Evolutionary conservation across 2,797 vertebrate genomes (phyloP).

Genomic region (Microcaecilia unicolor): DNA sequence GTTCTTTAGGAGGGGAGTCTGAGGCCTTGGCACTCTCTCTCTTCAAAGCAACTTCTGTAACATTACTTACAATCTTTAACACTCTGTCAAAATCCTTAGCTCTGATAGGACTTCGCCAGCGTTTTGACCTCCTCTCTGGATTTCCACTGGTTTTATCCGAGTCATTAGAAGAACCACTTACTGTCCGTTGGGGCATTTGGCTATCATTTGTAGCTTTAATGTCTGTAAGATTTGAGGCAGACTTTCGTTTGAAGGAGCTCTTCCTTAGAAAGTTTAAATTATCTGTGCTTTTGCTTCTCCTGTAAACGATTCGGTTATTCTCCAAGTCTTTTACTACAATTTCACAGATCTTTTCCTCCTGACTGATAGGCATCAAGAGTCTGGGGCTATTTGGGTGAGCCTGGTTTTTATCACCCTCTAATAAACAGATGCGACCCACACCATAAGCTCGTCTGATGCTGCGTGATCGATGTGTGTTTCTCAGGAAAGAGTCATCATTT

Average conservation of each 20-base stretch:
- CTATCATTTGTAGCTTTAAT: constrained; percentile 30
- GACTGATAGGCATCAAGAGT: constrained; percentile 1
- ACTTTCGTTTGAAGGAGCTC: constrained; percentile 74
- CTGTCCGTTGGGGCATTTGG: constrained; percentile 49
- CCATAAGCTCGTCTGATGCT: constrained; percentile 86
- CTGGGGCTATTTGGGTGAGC: constrained; percentile 12
- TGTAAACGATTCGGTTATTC: constrained; percentile 49
- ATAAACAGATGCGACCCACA: constrained; percentile 73
- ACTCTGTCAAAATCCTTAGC: constrained; percentile 68
- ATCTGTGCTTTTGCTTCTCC: constrained; percentile 84
- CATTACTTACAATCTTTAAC: constrained; percentile 73
- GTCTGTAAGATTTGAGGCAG: constrained; percentile 51
- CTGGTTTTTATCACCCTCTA: constrained; percentile 44
- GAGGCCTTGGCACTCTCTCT: constrained; percentile 30
- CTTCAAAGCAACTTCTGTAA: constrained; percentile 65
- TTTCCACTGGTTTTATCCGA: constrained; percentile 25
- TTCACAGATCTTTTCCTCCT: constrained; percentile 36
- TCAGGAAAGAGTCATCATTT: constrained; percentile 56
- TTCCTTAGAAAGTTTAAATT: constrained; percentile 72
- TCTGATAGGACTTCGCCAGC: constrained; percentile 57
- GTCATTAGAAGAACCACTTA: constrained; percentile 56
- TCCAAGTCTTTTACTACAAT: constrained; percentile 38
- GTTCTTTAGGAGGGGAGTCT: constrained; percentile 11
- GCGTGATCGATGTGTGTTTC: constrained; percentile 77
- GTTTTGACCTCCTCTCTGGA: constrained; percentile 32